Base-by-base conservation (phyloP, 2,888 invertebrate species). In the Fragum fragum region DNA sequence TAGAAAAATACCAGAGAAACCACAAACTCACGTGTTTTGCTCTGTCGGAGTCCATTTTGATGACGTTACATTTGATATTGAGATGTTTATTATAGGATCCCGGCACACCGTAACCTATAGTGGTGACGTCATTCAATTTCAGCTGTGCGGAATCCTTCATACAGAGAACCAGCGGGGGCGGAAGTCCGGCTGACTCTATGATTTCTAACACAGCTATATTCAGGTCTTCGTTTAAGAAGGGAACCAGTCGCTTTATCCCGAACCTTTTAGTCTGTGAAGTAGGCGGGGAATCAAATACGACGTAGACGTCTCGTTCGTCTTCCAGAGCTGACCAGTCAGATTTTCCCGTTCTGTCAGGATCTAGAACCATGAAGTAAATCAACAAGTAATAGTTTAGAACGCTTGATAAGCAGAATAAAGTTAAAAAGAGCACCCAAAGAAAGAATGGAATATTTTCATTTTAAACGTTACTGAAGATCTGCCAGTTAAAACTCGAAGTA, bases 201-300 rank as follows among this genome's bases (percentile, higher is more conserved):
- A 85, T 53, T 57, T 85, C 78, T 21, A 85, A 55, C 9, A 85
- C 78, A 23, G 85, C 85, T 1, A 85, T 69, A 53, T 83, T 80
- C 1, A 85, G 73, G 14, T 74, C 39, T 55, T 85, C 82, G 42
- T 85, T 76, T 9, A 81, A 57, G 23, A 80, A 85, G 0, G 82
- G 66, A 5, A 81, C 78, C 9, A 80, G 78, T 26, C 71, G 55
- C 18, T 59, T 78, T 1, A 84, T 53, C 5, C 47, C 69, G 23
- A 68, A 84, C 42, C 39, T 55, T 18, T 7, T 36, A 23, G 69
- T 53, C 16, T 52, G 47, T 16, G 75, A 32, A 14, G 70, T 79
- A 1, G 57, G 70, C 9, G 73, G 80, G 1, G 72, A 79, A 53
- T 72, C 68, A 57, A 85, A 85, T 18, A 75, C 61, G 6, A 85